Percentiles rank a stretch among this genome's conserved stretches.
These are phyloP conservation scores for Pseudorectes ferrugineus DNA, from an alignment of 2,113 vertebrate species.

Conservation along the genomic window DNA sequence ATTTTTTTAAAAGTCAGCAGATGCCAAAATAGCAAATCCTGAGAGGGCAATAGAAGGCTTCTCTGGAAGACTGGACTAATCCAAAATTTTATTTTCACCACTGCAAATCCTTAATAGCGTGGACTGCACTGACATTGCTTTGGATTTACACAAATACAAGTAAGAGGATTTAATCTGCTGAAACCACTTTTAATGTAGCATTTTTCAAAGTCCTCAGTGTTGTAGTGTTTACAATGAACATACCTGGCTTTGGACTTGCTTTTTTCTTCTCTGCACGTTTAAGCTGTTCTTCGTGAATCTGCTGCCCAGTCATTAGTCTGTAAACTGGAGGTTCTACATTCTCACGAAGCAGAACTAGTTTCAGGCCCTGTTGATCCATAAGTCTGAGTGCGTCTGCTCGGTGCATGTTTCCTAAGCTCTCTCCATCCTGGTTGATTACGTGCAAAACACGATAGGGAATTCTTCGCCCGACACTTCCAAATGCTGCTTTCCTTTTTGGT, in stretches of 20 bases:
- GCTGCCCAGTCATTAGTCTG: conserved; percentile 85
- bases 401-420: conserved; percentile 83
- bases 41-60: not conserved
- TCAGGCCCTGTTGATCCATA: conserved; percentile 80
- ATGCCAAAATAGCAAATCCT: conserved; percentile 29
- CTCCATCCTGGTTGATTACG: conserved; percentile 77
- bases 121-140: not conserved
- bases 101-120: not conserved
- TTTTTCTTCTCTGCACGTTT: conserved; percentile 77
- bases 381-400: conserved; percentile 79
- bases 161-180: conserved; percentile 34
- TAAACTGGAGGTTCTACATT: conserved; percentile 80
- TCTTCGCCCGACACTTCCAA: conserved; percentile 80
- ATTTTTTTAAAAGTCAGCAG: not conserved
- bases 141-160: conserved; percentile 14
- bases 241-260: conserved; percentile 70
- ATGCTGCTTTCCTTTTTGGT: conserved; percentile 51
- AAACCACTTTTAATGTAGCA: not conserved
- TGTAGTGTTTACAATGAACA: not conserved
- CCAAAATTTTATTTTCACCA: conserved; percentile 24
- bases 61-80: not conserved
- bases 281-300: conserved; percentile 85
- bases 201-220: not conserved
- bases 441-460: conserved; percentile 80
- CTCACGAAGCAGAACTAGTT: conserved; percentile 76